Conservation (phyloP, 2,113 vertebrate species). For the Clarias magur region DNA sequence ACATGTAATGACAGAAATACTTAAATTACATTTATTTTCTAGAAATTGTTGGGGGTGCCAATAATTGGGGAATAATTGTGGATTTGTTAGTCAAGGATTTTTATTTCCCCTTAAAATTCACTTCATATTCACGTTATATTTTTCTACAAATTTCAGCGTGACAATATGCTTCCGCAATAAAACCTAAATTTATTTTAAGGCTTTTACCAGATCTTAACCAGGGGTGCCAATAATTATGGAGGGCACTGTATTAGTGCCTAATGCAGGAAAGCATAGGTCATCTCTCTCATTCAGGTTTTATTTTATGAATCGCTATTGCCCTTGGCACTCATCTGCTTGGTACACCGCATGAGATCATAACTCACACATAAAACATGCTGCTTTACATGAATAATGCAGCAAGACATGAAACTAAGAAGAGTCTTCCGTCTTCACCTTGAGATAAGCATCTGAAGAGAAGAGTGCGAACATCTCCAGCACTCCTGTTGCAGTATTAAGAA, state of each 20-base stretch:
- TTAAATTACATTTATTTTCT: too few relatives aligned
- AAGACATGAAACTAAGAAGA: conserved; percentile 23
- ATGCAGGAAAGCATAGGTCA: conserved; percentile 12
- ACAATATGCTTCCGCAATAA: too few relatives aligned
- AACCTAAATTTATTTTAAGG: too few relatives aligned
- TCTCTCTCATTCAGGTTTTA: background rate
- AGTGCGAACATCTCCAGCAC: background rate
- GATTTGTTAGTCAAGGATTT: too few relatives aligned
- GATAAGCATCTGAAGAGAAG: background rate
- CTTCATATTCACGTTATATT: too few relatives aligned
- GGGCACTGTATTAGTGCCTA: background rate
- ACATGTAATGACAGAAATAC: too few relatives aligned
- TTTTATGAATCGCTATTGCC: conserved; percentile 10
- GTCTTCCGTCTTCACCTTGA: conserved; percentile 26
- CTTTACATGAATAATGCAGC: conserved; percentile 50
- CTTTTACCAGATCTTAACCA: too few relatives aligned
- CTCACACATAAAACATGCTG: conserved; percentile 34
- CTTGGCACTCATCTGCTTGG: background rate
- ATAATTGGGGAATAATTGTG: too few relatives aligned
- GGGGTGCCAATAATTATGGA: too few relatives aligned
- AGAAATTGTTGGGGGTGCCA: too few relatives aligned
- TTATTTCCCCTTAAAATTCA: too few relatives aligned
- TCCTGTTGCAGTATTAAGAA: background rate
- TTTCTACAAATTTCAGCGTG: too few relatives aligned
- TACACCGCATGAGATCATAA: conserved; percentile 18